Conservation (phyloP, 2,113 vertebrate species). For the Illadopsis cleaveri region DNA sequence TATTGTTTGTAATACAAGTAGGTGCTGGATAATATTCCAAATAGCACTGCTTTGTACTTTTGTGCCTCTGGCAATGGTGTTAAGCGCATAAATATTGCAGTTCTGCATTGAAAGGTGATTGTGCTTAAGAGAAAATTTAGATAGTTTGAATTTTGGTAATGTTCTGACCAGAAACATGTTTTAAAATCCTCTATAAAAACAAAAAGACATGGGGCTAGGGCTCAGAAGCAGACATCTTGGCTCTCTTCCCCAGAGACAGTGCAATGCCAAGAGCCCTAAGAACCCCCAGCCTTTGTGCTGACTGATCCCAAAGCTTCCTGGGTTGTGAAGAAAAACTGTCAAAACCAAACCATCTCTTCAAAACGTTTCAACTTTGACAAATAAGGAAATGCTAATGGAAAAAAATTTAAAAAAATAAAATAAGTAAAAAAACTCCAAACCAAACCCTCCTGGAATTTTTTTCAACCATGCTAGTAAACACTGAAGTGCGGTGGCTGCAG, state of each 20-base stretch:
- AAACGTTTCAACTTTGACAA: not conserved
- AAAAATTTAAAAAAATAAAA: not conserved
- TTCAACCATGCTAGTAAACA: not conserved
- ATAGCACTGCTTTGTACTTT: not conserved
- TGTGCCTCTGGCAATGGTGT: not conserved
- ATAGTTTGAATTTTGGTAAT: not conserved
- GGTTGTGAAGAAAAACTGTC: slow-evolving; percentile 8
- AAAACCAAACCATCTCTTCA: slow-evolving; percentile 9
- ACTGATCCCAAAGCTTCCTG: not conserved
- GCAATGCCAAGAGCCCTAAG: slow-evolving; percentile 22
- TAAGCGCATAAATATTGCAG: not conserved
- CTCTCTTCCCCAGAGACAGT: not conserved
- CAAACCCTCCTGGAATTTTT: not conserved
- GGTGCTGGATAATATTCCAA: not conserved
- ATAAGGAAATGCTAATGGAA: not conserved
- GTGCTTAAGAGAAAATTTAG: not conserved
- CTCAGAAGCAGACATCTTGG: not conserved
- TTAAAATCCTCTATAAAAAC: slow-evolving; percentile 30
- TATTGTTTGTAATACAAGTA: not conserved
- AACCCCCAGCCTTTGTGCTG: slow-evolving; percentile 9
- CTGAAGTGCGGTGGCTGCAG: not conserved
- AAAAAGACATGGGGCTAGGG: not conserved
- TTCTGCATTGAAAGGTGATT: not conserved
- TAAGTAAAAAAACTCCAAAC: fast-evolving
- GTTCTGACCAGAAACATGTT: not conserved